Evolutionary conservation across 2,113 vertebrate species (phyloP).

Genomic region (Pluvianellus socialis): DNA sequence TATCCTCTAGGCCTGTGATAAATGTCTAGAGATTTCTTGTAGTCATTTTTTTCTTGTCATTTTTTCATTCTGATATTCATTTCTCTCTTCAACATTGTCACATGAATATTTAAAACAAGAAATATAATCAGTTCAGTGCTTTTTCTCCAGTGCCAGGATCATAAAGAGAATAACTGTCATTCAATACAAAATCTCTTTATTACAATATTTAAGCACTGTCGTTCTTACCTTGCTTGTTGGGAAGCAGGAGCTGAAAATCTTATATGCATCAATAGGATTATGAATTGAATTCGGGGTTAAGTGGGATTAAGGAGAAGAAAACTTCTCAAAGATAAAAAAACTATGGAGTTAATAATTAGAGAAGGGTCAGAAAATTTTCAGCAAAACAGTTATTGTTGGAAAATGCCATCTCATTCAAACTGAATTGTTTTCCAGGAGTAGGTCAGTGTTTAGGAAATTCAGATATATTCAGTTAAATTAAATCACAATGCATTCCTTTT

Average conservation of each 20-base stretch:
- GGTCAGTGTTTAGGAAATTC: neutral
- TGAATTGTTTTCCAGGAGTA: neutral
- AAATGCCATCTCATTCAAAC: neutral
- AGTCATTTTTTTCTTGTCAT: constrained; percentile 55
- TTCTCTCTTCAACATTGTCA: constrained; percentile 70
- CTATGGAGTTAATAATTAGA: neutral
- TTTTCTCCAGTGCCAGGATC: constrained; percentile 55
- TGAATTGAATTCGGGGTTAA: neutral
- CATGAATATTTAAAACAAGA: constrained; percentile 73
- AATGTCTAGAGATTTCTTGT: constrained; percentile 68
- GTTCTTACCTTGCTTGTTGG: constrained; percentile 32
- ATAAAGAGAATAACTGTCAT: constrained; percentile 54
- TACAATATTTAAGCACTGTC: constrained; percentile 54
- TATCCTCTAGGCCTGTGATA: constrained; percentile 69
- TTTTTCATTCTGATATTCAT: constrained; percentile 68
- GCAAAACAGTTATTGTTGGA: neutral
- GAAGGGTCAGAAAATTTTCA: neutral
- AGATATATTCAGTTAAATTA: neutral
- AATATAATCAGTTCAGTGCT: constrained; percentile 64
- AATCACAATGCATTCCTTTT: neutral
- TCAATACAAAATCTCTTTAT: constrained; percentile 55
- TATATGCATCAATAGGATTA: neutral
- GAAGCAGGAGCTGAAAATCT: neutral
- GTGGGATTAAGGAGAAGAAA: constrained; percentile 7
- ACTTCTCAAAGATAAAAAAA: neutral